These are phyloP conservation scores for Pipistrellus nathusii DNA, from an alignment of 2,797 vertebrate species.

Conservation along the genomic window DNA sequence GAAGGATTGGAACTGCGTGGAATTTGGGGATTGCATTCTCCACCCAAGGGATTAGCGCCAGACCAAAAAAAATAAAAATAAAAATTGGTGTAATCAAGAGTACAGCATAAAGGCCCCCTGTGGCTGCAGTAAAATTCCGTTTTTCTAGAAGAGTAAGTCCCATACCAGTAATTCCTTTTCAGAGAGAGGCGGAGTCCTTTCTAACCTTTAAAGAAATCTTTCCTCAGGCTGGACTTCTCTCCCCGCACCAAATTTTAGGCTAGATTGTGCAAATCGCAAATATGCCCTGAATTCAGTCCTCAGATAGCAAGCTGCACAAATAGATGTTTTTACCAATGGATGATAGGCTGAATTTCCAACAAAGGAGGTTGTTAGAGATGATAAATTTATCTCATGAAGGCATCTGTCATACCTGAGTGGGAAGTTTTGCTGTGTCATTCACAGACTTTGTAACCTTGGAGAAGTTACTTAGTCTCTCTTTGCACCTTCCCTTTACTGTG, in stretches of 20 bases:
- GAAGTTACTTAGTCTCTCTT: slow-evolving; percentile 40
- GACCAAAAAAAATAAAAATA: neutral
- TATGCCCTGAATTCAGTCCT: neutral
- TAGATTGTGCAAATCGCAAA: neutral
- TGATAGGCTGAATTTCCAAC: slow-evolving; percentile 21
- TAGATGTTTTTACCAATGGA: neutral
- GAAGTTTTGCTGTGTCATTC: neutral
- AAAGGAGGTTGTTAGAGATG: neutral
- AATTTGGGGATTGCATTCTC: neutral
- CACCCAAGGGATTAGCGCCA: neutral
- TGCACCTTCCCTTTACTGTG: neutral
- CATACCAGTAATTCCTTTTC: neutral
- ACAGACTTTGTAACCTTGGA: neutral
- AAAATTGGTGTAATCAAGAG: neutral
- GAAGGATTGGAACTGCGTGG: neutral
- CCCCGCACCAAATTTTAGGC: neutral
- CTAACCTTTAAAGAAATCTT: neutral
- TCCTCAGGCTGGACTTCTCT: neutral
- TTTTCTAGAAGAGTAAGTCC: neutral
- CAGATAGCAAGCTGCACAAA: neutral
- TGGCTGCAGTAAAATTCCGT: neutral
- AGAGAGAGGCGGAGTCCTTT: slow-evolving; percentile 15
- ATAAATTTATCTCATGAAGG: neutral
- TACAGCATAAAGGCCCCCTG: neutral
- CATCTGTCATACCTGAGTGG: neutral